phyloP scores from a whole-genome alignment of 2,113 vertebrate species.

The Seriola dumerili region DNA sequence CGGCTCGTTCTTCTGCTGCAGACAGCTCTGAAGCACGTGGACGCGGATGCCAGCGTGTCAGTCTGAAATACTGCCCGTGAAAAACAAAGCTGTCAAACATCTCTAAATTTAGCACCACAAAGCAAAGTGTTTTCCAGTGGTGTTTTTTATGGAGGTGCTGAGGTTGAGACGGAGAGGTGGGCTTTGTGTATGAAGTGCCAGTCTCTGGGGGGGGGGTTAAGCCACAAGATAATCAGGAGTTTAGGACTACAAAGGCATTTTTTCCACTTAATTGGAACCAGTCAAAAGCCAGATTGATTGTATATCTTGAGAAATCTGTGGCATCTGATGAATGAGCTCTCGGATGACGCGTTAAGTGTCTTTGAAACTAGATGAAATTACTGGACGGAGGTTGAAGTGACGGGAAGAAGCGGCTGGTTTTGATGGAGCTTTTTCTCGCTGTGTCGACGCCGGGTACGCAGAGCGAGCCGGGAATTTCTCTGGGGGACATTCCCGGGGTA shows the following conservation, averaged over 20 bases:
- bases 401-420: neutral
- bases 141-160: slow-evolving; percentile 47
- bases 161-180: neutral
- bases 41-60: slow-evolving; percentile 1
- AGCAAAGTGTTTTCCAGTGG: slow-evolving; percentile 39
- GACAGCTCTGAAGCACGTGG: slow-evolving; percentile 11
- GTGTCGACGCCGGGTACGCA: neutral
- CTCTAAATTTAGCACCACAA: slow-evolving; percentile 50
- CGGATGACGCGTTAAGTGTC: neutral
- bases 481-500: slow-evolving; percentile 47
- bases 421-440: too few relatives aligned
- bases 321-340: slow-evolving; percentile 26
- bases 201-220: slow-evolving; percentile 45
- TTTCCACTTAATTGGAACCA: slow-evolving; percentile 49
- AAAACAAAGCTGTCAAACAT: slow-evolving; percentile 54
- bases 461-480: slow-evolving; percentile 14
- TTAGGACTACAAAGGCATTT: slow-evolving; percentile 68
- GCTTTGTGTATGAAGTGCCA: slow-evolving; percentile 17
- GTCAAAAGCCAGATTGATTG: slow-evolving; percentile 29
- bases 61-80: slow-evolving; percentile 57
- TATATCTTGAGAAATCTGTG: slow-evolving; percentile 12
- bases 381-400: neutral
- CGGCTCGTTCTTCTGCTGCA: neutral
- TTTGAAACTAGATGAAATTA: slow-evolving; percentile 1
- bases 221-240: slow-evolving; percentile 42